Conservation (phyloP, 2,797 vertebrate species). For the Enteromius viviparus region DNA sequence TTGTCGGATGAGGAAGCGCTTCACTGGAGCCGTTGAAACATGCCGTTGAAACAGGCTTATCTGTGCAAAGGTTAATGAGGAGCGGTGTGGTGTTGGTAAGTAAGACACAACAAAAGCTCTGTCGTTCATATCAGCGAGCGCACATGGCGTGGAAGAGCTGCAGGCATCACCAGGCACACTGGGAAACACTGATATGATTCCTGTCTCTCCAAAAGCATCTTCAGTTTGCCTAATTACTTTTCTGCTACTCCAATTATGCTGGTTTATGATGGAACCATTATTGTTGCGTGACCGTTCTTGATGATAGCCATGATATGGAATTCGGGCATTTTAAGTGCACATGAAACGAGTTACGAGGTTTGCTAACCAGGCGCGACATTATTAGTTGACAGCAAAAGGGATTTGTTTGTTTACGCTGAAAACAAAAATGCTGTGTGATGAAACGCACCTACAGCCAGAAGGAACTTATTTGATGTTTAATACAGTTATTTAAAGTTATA, state of each 20-base stretch:
- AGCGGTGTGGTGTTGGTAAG: slow-evolving; percentile 72
- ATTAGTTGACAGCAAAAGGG: neutral
- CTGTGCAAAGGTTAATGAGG: slow-evolving; percentile 84
- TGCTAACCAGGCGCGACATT: neutral
- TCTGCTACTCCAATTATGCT: slow-evolving; percentile 71
- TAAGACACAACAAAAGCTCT: slow-evolving; percentile 66
- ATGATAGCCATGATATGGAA: slow-evolving; percentile 50
- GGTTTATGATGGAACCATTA: slow-evolving; percentile 68
- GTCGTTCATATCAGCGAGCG: slow-evolving; percentile 57
- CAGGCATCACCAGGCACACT: slow-evolving; percentile 69
- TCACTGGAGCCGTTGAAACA: slow-evolving; percentile 75
- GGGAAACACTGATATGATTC: slow-evolving; percentile 73
- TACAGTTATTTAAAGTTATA: neutral
- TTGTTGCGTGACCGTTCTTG: slow-evolving; percentile 57
- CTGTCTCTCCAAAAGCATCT: slow-evolving; percentile 76
- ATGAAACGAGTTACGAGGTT: neutral
- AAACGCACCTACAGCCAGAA: neutral
- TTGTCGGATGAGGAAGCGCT: slow-evolving; percentile 62
- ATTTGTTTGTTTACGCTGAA: neutral
- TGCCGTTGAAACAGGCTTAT: slow-evolving; percentile 82
- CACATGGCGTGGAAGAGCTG: slow-evolving; percentile 70
- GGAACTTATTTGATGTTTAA: neutral
- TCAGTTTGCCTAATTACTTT: slow-evolving; percentile 83
- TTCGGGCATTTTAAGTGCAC: slow-evolving; percentile 21
- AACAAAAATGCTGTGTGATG: neutral